Base-by-base conservation (phyloP, 2,888 invertebrate species). In the Lycophotia porphyrea region DNA sequence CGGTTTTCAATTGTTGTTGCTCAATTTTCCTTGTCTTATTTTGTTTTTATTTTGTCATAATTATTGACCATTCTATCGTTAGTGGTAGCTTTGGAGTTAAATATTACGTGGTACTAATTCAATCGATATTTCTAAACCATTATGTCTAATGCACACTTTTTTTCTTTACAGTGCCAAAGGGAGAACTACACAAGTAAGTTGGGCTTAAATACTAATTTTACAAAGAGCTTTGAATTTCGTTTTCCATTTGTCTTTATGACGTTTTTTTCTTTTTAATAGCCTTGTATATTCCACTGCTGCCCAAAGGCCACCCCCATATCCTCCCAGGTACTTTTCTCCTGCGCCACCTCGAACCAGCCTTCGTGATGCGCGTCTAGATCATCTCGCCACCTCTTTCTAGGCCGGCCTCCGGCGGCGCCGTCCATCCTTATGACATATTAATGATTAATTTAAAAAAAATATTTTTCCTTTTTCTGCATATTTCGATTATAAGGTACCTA, bases 81-180 rank as follows among this genome's bases (percentile, higher is more conserved):
- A n/a, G n/a, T n/a, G n/a, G n/a, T n/a, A n/a, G n/a, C n/a, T n/a
- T n/a, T n/a, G n/a, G n/a, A n/a, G n/a, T n/a, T n/a, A n/a, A 27
- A 36, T 27, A 18, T 5, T 0, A 27, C 21, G n/a, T 15, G 55
- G 55, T 63, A 24, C 13, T 63, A 39, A 63, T 13, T 18, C 9
- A 42, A 60, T 34, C 34, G 13, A 31, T 70, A 24, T 42, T 60
- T 60, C 4, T 74, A 31, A 55, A 11, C 8, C 15, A 27, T 27
- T 39, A 27, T 67, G 31, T 47, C 77, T 78, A 82, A 78, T 67
- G 39, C 21, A 55, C 2, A 21, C 5, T 76, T 82, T 78, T 76
- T 1, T 78, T 81, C 21, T 15, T 78, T 78, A 0, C 77, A 78
- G 78, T n/a, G 4, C 0, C 39, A 39, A 0, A 27, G 52, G 34